phyloP scores from a whole-genome alignment of 1,140 invertebrate genomes.

The Phortica variegata region DNA sequence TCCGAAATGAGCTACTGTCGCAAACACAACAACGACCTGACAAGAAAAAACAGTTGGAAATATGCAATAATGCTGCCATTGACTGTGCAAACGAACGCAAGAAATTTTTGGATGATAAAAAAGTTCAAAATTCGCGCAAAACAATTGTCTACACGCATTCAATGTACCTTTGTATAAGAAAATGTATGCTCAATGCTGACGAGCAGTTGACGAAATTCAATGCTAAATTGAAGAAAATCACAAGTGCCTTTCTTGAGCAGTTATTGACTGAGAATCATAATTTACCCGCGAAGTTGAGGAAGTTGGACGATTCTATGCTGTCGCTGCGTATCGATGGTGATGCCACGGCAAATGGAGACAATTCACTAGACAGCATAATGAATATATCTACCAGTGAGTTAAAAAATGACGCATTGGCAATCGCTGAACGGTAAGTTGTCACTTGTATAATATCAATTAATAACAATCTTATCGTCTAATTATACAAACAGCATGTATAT shows the following conservation, averaged over 20 bases:
- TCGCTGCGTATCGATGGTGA: constrained; percentile 11
- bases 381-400: constrained; percentile 14
- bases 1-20: neutral
- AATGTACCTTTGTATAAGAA: neutral
- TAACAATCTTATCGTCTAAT: no score
- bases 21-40: no score
- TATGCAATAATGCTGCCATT: neutral
- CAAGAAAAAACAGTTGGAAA: no score
- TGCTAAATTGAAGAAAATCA: constrained; percentile 4
- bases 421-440: constrained; percentile 19
- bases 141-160: neutral
- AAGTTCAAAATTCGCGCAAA: neutral
- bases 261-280: constrained; percentile 1
- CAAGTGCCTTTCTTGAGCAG: neutral
- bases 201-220: neutral
- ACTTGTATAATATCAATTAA: no score
- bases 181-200: neutral
- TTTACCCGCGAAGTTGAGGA: no score
- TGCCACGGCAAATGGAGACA: neutral
- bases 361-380: constrained; percentile 12
- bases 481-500: no score
- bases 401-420: constrained; percentile 16
- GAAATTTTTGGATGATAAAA: neutral
- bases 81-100: neutral
- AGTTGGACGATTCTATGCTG: constrained; percentile 19